Percentiles rank a stretch among this genome's conserved stretches.
Evolutionary conservation across 1,140 invertebrate species (phyloP).

Genomic region (Drosophila albomicans): DNA sequence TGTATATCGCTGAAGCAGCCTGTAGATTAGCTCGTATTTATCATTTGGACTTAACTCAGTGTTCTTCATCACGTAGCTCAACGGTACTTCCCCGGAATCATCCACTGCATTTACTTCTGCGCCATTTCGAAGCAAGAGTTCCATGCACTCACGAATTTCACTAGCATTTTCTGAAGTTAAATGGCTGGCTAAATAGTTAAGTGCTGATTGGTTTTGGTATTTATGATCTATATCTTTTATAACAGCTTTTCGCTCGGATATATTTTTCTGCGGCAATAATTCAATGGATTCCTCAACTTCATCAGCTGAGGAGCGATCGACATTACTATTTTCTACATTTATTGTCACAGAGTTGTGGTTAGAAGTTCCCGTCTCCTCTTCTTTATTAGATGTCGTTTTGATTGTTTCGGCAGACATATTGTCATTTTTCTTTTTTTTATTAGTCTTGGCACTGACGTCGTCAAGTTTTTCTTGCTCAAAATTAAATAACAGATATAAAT

Average conservation of each 20-base stretch:
- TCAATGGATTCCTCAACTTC: too few relatives aligned
- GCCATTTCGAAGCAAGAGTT: background rate
- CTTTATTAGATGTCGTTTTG: too few relatives aligned
- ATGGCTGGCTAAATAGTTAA: background rate
- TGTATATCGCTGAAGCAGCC: background rate
- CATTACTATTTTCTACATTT: too few relatives aligned
- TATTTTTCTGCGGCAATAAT: too few relatives aligned
- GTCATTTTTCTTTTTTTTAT: too few relatives aligned
- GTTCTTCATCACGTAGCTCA: background rate
- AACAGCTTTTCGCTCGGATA: too few relatives aligned
- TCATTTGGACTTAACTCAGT: background rate
- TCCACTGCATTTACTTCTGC: background rate
- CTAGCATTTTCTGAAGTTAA: background rate
- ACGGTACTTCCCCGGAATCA: background rate
- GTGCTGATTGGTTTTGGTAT: background rate
- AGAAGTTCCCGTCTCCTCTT: too few relatives aligned
- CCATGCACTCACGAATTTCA: conserved; percentile 9
- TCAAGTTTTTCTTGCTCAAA: too few relatives aligned
- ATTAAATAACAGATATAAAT: too few relatives aligned
- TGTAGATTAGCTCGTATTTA: conserved; percentile 3
- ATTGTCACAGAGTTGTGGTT: too few relatives aligned
- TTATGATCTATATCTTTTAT: background rate
- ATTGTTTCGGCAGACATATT: too few relatives aligned
- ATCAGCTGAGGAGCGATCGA: too few relatives aligned
- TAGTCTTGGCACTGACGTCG: background rate